Percentiles rank a stretch among this genome's conserved stretches.
Conservation (phyloP, 1,140 invertebrate species). For the Achroia grisella region DNA sequence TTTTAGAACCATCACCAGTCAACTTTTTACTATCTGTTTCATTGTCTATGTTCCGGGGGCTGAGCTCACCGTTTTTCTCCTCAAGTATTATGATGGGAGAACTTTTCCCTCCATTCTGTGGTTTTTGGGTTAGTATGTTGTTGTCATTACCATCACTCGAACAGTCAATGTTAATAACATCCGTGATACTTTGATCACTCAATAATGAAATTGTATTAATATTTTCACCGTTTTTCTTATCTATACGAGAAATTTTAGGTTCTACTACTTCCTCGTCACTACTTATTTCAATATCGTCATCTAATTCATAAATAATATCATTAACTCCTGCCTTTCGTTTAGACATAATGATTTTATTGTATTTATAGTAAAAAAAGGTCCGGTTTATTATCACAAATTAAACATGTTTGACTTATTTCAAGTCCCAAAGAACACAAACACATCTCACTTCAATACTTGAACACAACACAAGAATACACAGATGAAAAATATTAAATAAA, state of each 20-base stretch:
- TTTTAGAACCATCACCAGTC: slow-evolving; percentile 16
- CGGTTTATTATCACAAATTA: too few species aligned
- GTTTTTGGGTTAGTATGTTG: not conserved
- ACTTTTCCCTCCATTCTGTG: slow-evolving; percentile 58
- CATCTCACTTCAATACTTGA: not conserved
- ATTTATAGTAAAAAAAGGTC: too few species aligned
- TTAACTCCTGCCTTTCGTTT: slow-evolving; percentile 58
- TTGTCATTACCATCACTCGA: slow-evolving; percentile 15
- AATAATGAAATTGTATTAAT: slow-evolving; percentile 4
- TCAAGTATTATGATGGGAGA: not conserved
- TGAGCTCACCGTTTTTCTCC: not conserved
- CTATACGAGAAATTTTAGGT: slow-evolving; percentile 40
- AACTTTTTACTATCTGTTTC: slow-evolving; percentile 12
- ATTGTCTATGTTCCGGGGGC: slow-evolving; percentile 4
- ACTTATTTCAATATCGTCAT: slow-evolving; percentile 59
- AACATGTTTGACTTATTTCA: too few species aligned
- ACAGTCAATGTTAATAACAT: slow-evolving; percentile 24
- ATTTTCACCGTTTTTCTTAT: slow-evolving; percentile 9
- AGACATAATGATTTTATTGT: slow-evolving; percentile 27
- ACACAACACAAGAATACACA: not conserved
- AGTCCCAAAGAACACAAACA: not conserved
- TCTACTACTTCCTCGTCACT: slow-evolving; percentile 55
- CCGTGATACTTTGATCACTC: slow-evolving; percentile 13
- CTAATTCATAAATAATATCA: slow-evolving; percentile 68
- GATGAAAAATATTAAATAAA: too few species aligned